A percentile compares a stretch with the other conserved stretches of the same genome.
Conservation (phyloP, 2,797 vertebrate species). For the Danio kyathit region DNA sequence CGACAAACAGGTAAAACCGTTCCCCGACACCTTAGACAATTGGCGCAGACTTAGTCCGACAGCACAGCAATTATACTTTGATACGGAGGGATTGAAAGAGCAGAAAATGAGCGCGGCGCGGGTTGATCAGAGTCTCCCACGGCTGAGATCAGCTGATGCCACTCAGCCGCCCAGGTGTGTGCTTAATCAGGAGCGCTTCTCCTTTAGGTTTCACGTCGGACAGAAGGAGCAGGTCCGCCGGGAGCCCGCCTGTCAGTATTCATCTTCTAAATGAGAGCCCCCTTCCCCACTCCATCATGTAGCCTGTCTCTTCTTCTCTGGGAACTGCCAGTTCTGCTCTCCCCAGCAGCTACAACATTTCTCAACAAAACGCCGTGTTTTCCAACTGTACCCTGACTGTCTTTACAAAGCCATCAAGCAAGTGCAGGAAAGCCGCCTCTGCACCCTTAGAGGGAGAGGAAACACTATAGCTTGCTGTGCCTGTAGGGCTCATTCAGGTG, state of each 20-base stretch:
- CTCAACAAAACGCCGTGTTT: slow-evolving; percentile 46
- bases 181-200: slow-evolving; percentile 65
- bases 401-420: slow-evolving; percentile 54
- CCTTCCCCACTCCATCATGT: slow-evolving; percentile 67
- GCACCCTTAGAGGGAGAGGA: slow-evolving; percentile 45
- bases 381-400: slow-evolving; percentile 50
- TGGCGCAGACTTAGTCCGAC: slow-evolving; percentile 23
- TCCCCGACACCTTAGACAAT: slow-evolving; percentile 22
- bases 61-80: slow-evolving; percentile 48
- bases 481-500: slow-evolving; percentile 36
- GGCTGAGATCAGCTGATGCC: slow-evolving; percentile 43
- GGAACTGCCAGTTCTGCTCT: slow-evolving; percentile 61
- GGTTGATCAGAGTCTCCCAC: slow-evolving; percentile 43
- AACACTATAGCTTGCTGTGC: slow-evolving; percentile 18
- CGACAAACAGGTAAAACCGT: slow-evolving; percentile 1
- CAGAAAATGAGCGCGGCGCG: slow-evolving; percentile 29
- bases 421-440: slow-evolving; percentile 36
- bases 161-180: slow-evolving; percentile 62
- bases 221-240: slow-evolving; percentile 65
- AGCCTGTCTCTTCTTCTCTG: slow-evolving; percentile 58
- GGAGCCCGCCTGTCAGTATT: slow-evolving; percentile 67
- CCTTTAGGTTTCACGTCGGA: slow-evolving; percentile 65
- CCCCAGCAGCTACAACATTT: slow-evolving; percentile 58
- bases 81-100: slow-evolving; percentile 44
- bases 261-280: slow-evolving; percentile 70